phyloP scores from a whole-genome alignment of 2,113 vertebrate species.

The Cyprinodon tularosa region DNA sequence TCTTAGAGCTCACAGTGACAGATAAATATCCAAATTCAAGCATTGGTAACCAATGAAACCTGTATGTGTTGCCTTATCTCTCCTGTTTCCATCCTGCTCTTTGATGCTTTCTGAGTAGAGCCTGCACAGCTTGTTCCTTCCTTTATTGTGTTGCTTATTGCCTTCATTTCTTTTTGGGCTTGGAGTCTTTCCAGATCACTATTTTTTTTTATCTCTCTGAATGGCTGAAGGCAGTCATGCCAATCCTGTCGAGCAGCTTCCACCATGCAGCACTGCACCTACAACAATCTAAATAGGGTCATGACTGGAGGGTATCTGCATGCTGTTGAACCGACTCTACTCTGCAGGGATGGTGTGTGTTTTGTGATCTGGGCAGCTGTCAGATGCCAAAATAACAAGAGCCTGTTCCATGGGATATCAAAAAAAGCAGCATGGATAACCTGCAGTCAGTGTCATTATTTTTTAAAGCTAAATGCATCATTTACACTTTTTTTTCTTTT shows the following conservation, averaged over 20 bases:
- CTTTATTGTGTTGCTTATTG: conserved; percentile 64
- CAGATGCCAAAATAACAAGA: conserved; percentile 58
- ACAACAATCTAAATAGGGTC: conserved; percentile 71
- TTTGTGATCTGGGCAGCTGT: conserved; percentile 60
- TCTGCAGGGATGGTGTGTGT: conserved; percentile 41
- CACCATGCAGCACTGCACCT: conserved; percentile 72
- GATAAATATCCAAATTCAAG: conserved; percentile 52
- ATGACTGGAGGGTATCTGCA: conserved; percentile 66
- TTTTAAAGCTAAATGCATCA: conserved; percentile 29
- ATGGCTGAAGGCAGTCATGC: conserved; percentile 67
- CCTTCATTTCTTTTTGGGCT: conserved; percentile 55
- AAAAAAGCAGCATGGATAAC: conserved; percentile 42
- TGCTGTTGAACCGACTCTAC: conserved; percentile 62
- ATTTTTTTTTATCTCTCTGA: conserved; percentile 61
- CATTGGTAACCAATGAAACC: conserved; percentile 54
- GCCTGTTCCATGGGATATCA: conserved; percentile 40
- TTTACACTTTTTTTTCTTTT: conserved; percentile 6
- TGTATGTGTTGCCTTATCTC: conserved; percentile 58
- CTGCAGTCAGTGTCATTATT: conserved; percentile 27
- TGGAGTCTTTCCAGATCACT: conserved; percentile 70
- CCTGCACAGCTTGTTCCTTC: conserved; percentile 58
- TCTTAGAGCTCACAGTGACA: conserved; percentile 19
- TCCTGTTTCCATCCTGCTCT: conserved; percentile 60
- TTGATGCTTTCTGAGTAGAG: conserved; percentile 56
- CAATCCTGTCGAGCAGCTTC: conserved; percentile 61